Evolutionary conservation across 2,797 vertebrate genomes (phyloP).

Genomic region (Hippoglossus hippoglossus): DNA sequence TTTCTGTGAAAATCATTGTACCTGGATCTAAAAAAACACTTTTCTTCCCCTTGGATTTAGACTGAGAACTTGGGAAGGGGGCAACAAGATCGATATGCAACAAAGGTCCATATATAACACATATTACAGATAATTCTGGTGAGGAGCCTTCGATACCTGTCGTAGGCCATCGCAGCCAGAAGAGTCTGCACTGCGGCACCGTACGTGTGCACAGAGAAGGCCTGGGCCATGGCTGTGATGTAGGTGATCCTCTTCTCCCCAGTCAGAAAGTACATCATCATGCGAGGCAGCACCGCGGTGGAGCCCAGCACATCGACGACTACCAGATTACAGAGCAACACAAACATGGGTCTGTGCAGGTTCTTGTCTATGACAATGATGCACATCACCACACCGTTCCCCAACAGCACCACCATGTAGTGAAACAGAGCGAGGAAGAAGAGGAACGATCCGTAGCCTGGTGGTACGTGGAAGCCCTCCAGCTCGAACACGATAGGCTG

Average conservation of each 20-base stretch:
- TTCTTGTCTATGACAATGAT: constrained; percentile 53
- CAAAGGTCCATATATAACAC: too few relatives aligned
- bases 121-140: not conserved
- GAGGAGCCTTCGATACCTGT: constrained; percentile 48
- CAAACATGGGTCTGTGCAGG: constrained; percentile 75
- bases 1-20: too few relatives aligned
- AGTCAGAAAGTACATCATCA: constrained; percentile 66
- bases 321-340: constrained; percentile 65
- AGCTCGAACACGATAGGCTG: constrained; percentile 70
- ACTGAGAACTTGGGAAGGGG: too few relatives aligned
- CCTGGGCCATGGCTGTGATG: constrained; percentile 57
- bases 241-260: constrained; percentile 63
- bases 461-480: constrained; percentile 59
- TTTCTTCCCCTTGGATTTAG: too few relatives aligned
- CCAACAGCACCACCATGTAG: constrained; percentile 56
- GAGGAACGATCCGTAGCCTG: constrained; percentile 42
- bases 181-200: constrained; percentile 56
- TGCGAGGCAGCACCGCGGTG: constrained; percentile 50
- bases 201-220: constrained; percentile 56
- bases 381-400: constrained; percentile 54
- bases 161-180: constrained; percentile 68
- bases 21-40: too few relatives aligned
- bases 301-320: constrained; percentile 68
- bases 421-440: constrained; percentile 59
- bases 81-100: too few relatives aligned